Conservation (phyloP, 2,113 vertebrate genomes). For the Aptenodytes patagonicus region DNA sequence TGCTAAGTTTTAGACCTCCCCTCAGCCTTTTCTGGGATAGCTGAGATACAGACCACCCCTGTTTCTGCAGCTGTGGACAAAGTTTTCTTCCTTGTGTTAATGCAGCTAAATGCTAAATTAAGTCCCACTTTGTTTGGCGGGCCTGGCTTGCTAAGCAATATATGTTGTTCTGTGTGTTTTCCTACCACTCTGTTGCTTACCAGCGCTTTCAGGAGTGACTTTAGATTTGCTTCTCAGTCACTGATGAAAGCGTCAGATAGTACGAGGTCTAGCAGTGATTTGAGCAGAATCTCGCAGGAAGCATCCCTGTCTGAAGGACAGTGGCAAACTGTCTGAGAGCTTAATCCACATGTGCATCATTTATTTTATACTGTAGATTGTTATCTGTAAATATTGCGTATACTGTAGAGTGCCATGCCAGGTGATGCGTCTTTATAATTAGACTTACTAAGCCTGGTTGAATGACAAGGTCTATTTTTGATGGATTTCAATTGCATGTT, state of each 20-base stretch:
- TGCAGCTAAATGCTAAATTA: not conserved
- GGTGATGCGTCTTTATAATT: too few species aligned
- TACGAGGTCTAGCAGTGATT: accelerated
- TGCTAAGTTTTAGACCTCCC: not conserved
- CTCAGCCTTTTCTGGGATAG: not conserved
- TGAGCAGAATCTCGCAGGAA: not conserved
- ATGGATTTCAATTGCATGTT: not conserved
- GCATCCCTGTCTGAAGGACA: not conserved
- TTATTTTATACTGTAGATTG: not conserved
- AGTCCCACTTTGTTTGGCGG: not conserved
- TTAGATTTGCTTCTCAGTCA: not conserved
- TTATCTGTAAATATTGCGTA: not conserved
- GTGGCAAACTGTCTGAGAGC: not conserved
- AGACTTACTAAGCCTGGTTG: not conserved
- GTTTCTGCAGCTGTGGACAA: not conserved
- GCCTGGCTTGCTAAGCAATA: not conserved
- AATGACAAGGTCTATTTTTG: not conserved
- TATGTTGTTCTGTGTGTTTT: not conserved
- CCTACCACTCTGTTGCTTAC: not conserved
- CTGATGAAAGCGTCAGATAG: not conserved
- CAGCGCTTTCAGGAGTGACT: not conserved
- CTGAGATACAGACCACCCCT: not conserved
- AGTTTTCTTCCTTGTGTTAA: not conserved
- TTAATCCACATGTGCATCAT: accelerated
- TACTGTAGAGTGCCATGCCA: not conserved